These are phyloP conservation scores for Catocala sponsa DNA, from an alignment of 2,888 invertebrate species.

Conservation along the genomic window DNA sequence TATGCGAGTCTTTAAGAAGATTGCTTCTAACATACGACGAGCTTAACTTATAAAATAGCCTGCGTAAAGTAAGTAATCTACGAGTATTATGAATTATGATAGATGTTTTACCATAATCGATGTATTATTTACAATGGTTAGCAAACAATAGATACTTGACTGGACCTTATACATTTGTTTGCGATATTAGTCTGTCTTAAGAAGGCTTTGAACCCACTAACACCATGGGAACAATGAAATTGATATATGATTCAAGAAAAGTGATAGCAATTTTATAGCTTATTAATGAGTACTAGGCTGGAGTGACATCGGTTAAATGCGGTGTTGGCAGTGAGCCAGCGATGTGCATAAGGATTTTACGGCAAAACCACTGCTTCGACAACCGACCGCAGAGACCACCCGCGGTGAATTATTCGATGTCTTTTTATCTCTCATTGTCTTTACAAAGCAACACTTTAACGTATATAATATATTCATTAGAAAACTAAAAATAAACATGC, in stretches of 20 bases:
- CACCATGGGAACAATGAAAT: not conserved
- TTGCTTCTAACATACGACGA: too few relatives aligned
- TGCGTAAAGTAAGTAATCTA: not conserved
- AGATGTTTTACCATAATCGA: too few relatives aligned
- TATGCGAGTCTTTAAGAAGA: too few relatives aligned
- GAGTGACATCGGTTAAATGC: slow-evolving; percentile 23
- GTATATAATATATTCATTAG: not conserved
- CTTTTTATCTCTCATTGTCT: slow-evolving; percentile 22
- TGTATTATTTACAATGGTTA: slow-evolving; percentile 6
- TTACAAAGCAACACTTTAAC: not conserved
- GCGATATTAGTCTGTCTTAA: not conserved
- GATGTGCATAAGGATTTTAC: slow-evolving; percentile 48
- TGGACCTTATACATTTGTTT: slow-evolving; percentile 2
- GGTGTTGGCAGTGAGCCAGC: slow-evolving; percentile 50
- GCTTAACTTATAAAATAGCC: too few relatives aligned
- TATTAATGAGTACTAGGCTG: slow-evolving; percentile 29
- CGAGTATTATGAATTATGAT: not conserved
- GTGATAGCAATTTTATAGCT: not conserved
- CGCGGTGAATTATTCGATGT: slow-evolving; percentile 41
- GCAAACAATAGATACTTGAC: slow-evolving; percentile 32
- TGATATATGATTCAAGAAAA: not conserved
- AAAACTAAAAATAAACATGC: not conserved
- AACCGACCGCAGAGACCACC: slow-evolving; percentile 44
- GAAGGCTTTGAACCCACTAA: not conserved
- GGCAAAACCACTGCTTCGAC: slow-evolving; percentile 51